phyloP scores from a whole-genome alignment of 2,113 vertebrate species.

The Seriola dumerili region DNA sequence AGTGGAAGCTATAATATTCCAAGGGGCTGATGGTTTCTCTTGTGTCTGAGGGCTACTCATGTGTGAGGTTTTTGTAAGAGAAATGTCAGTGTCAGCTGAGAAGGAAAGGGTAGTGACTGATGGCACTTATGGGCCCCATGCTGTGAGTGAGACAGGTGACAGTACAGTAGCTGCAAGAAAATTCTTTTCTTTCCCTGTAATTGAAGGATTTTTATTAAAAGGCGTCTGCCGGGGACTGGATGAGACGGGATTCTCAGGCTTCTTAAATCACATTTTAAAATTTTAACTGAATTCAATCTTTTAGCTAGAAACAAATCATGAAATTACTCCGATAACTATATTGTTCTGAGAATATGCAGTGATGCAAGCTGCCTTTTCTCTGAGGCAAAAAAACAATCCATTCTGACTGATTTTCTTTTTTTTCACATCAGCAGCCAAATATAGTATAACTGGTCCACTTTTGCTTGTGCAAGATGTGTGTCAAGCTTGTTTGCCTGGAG shows the following conservation, averaged over 20 bases:
- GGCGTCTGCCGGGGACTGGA: background rate
- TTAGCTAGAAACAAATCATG: constrained; percentile 23
- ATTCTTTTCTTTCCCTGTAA: background rate
- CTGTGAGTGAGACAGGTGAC: constrained; percentile 21
- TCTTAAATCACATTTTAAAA: constrained; percentile 25
- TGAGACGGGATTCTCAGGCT: background rate
- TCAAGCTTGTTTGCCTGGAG: constrained; percentile 46
- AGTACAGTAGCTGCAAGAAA: background rate
- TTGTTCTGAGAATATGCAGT: constrained; percentile 21
- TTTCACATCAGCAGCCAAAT: constrained; percentile 24
- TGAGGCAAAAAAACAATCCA: background rate
- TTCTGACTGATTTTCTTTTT: background rate
- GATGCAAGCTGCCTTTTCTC: constrained; percentile 16
- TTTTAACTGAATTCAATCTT: constrained; percentile 13
- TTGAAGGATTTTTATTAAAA: constrained; percentile 18
- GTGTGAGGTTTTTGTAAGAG: constrained; percentile 32
- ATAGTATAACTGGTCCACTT: constrained; percentile 43
- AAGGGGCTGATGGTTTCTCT: constrained; percentile 32
- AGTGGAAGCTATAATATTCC: background rate
- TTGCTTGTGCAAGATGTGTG: constrained; percentile 44
- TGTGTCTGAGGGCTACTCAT: constrained; percentile 40
- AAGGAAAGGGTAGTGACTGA: constrained; percentile 21
- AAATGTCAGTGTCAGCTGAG: constrained; percentile 29
- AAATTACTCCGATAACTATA: constrained; percentile 15
- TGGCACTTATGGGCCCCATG: background rate